A percentile compares a stretch with the other conserved stretches of the same genome.
phyloP scores from a whole-genome alignment of 2,797 vertebrate genomes.

The Micropoecilia bifurca region DNA sequence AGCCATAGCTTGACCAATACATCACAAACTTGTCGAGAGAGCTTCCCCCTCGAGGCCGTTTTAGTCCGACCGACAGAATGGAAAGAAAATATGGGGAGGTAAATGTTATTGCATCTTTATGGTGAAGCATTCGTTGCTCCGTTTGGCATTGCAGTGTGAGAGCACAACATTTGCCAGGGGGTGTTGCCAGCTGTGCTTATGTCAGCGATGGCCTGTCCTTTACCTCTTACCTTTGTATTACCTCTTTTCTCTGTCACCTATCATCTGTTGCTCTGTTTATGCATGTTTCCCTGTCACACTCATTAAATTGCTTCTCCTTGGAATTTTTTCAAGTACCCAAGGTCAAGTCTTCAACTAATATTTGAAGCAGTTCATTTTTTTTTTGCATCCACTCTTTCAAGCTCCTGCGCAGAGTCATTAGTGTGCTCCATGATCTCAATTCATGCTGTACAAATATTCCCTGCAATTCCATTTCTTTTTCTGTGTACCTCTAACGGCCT shows the following conservation, averaged over 20 bases:
- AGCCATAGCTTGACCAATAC: slow-evolving; percentile 30
- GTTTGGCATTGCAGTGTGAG: slow-evolving; percentile 21
- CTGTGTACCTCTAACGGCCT: background rate
- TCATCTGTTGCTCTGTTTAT: slow-evolving; percentile 15
- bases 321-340: background rate
- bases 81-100: background rate
- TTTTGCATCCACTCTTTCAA: background rate
- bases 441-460: background rate
- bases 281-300: slow-evolving; percentile 2
- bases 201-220: slow-evolving; percentile 29
- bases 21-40: slow-evolving; percentile 29
- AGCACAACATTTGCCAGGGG: slow-evolving; percentile 17
- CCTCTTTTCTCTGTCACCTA: slow-evolving; percentile 10
- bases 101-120: slow-evolving; percentile 34
- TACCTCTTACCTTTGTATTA: slow-evolving; percentile 42
- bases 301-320: slow-evolving; percentile 12
- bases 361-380: background rate
- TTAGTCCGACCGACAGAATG: slow-evolving; percentile 10
- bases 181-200: slow-evolving; percentile 17
- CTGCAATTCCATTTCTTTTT: background rate
- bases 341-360: background rate
- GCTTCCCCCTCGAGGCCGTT: slow-evolving; percentile 2
- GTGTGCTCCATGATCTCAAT: background rate
- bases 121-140: background rate
- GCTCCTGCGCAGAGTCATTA: background rate